phyloP scores from a whole-genome alignment of 2,113 vertebrate species.

The Trematocara zebra region DNA sequence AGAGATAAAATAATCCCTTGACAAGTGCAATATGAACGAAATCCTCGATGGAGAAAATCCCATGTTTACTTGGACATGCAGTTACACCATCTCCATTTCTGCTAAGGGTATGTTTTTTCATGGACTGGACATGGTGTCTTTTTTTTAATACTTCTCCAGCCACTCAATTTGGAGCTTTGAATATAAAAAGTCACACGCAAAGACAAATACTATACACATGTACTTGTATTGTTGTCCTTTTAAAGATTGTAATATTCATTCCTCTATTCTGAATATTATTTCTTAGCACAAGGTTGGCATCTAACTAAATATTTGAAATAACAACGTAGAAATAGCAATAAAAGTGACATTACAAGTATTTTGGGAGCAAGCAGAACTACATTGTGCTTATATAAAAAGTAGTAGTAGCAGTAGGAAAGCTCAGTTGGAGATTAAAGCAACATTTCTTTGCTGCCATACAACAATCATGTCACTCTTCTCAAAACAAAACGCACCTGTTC shows the following conservation, averaged over 20 bases:
- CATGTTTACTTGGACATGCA: constrained; percentile 47
- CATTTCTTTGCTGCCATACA: background rate
- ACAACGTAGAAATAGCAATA: background rate
- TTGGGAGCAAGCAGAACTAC: background rate
- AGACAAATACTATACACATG: background rate
- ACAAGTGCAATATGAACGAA: constrained; percentile 58
- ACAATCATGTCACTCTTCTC: background rate
- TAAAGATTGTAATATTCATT: background rate
- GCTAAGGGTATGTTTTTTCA: background rate
- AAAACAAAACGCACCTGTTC: background rate
- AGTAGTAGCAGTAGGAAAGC: background rate
- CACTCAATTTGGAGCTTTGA: background rate
- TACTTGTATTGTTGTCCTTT: background rate
- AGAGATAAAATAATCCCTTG: constrained; percentile 59
- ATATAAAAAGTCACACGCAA: background rate
- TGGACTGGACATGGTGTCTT: background rate
- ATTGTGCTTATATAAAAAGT: background rate
- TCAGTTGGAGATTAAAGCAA: background rate
- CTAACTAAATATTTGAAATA: background rate
- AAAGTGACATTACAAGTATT: background rate
- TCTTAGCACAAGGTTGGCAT: background rate
- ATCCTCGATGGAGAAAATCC: constrained; percentile 52
- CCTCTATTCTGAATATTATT: background rate
- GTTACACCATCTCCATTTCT: constrained; percentile 12
- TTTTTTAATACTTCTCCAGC: background rate